Base-by-base conservation (phyloP, 1,140 invertebrate species). In the Zaprionus tsacasi region DNA sequence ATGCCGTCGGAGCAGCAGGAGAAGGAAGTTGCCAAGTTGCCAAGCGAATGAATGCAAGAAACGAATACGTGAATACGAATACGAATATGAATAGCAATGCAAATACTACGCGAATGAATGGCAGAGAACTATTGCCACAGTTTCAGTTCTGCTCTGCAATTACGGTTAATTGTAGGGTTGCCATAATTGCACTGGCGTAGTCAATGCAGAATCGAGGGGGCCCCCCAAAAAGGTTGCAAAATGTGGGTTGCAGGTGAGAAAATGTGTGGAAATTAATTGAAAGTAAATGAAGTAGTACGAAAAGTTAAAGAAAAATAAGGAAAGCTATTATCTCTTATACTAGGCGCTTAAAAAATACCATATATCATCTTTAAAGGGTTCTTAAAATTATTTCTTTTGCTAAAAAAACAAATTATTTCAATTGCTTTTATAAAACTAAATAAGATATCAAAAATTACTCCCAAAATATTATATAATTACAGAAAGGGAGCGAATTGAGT, bases 101-200 rank as follows among this genome's bases (percentile, higher is more conserved):
- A 38, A 54, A 58, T 54, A 55, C n/a, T 54, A 55, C n/a, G 40
- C 7, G 30, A 36, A 50, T 33, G 50, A 64, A 55, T 55, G 11
- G 7, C 38, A 55, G 21, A 68, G 70, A 36, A 55, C 64, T 57
- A 56, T 74, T 63, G 66, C 71, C 66, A 61, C 40, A 69, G 40
- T 25, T 66, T 43, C 50, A 38, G 52, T 35, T 33, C 48, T 33
- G 35, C 45, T 72, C 43, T 48, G 38, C 66, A 70, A 70, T 74
- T 74, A 66, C 21, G 45, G 5, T 52, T 74, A 74, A 74, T 74
- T 69, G 66, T 25, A 21, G 52, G 6, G 15, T 17, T 17, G 54
- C 12, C 30, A 38, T 45, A 55, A 68, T 45, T 60, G 50, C 45
- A 15, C 52, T 35, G 35, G 3, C 27, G 11, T 0, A 27, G 52